A percentile compares a stretch with the other conserved stretches of the same genome.
phyloP scores from a whole-genome alignment of 2,113 vertebrate genomes.

The Coptodon rendalli region DNA sequence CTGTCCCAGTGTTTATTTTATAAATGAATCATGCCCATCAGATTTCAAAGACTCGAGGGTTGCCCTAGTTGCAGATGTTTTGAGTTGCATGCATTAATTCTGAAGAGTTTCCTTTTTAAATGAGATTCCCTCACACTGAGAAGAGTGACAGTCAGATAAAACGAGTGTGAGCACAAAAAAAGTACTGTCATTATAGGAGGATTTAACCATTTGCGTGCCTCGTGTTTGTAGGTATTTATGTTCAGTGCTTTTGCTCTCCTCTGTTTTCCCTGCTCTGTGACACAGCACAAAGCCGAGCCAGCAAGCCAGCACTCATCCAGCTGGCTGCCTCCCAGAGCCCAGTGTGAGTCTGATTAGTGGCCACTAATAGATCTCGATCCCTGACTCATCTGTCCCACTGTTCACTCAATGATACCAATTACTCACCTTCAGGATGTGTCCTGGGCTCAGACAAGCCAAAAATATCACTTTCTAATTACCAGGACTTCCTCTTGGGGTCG shows the following conservation, averaged over 20 bases:
- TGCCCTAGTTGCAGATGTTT: conserved; percentile 17
- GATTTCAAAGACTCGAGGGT: conserved; percentile 21
- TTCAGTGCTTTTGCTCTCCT: not conserved
- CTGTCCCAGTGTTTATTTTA: conserved; percentile 15
- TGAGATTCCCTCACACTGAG: not conserved
- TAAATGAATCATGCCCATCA: conserved; percentile 31
- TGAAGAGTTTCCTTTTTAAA: not conserved
- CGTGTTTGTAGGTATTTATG: not conserved
- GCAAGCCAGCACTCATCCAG: not conserved
- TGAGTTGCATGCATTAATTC: conserved; percentile 4
- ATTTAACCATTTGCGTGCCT: not conserved
- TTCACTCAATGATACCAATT: conserved; percentile 52
- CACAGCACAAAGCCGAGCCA: conserved; percentile 6
- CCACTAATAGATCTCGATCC: conserved; percentile 54
- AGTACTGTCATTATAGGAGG: not conserved
- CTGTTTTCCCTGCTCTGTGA: not conserved
- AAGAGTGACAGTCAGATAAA: not conserved
- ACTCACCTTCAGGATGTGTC: conserved; percentile 46
- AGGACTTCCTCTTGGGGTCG: conserved; percentile 2
- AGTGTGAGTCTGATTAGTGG: conserved; percentile 36
- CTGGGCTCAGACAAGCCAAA: conserved; percentile 13
- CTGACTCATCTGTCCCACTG: conserved; percentile 48
- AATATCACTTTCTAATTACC: conserved; percentile 49
- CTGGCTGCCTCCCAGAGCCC: conserved; percentile 37
- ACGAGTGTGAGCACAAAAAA: not conserved